These are phyloP conservation scores for Chaetodon trifasciatus DNA, from an alignment of 2,797 vertebrate species.

Conservation along the genomic window DNA sequence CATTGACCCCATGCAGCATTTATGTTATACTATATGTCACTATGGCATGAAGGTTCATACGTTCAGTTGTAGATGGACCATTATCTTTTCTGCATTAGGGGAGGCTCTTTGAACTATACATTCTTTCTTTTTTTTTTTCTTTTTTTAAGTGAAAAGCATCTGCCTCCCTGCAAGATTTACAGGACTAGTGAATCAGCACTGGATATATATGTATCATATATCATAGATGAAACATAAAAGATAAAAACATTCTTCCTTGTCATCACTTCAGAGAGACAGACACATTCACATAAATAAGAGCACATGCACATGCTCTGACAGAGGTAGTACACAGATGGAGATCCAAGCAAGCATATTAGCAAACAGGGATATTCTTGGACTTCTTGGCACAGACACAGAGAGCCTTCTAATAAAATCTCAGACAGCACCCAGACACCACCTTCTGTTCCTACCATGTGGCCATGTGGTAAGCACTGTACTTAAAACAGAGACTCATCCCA, in stretches of 20 bases:
- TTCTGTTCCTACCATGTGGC: conserved; percentile 74
- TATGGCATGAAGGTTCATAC: too few relatives aligned
- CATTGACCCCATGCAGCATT: not conserved
- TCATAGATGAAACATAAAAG: not conserved
- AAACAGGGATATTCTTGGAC: conserved; percentile 76
- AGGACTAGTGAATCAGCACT: not conserved
- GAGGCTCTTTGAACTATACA: not conserved
- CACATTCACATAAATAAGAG: conserved; percentile 13
- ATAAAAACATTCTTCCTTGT: not conserved
- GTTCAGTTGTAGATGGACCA: not conserved
- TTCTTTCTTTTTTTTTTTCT: too few relatives aligned
- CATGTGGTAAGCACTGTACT: conserved; percentile 58
- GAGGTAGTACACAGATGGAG: conserved; percentile 43
- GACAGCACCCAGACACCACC: conserved; percentile 80
- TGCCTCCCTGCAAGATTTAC: not conserved
- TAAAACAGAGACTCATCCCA: conserved; percentile 57
- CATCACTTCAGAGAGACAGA: not conserved
- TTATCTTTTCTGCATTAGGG: not conserved
- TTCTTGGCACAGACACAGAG: conserved; percentile 73
- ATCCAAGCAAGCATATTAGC: conserved; percentile 69
- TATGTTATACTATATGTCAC: not conserved
- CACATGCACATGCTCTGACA: conserved; percentile 51
- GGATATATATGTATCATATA: not conserved
- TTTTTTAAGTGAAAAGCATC: not conserved
- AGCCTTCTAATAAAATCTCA: conserved; percentile 77